These are phyloP conservation scores for Cheilosia soror DNA, from an alignment of 2,888 invertebrate genomes.

Conservation along the genomic window DNA sequence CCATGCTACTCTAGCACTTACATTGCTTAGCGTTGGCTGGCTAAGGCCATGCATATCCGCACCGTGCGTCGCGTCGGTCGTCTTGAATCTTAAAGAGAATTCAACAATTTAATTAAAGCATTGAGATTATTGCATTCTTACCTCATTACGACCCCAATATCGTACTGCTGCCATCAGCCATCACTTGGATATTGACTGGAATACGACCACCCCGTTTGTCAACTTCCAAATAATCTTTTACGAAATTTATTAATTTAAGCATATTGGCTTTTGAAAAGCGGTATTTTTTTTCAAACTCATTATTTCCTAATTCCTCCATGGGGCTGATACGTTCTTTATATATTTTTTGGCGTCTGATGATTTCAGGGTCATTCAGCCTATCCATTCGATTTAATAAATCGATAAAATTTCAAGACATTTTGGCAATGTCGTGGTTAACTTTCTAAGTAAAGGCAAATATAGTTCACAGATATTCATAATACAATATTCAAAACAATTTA, in stretches of 20 bases:
- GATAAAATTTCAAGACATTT: neutral
- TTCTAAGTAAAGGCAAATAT: too few relatives aligned
- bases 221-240: neutral
- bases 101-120: neutral
- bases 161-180: too few relatives aligned
- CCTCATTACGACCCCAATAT: too few relatives aligned
- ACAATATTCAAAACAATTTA: too few relatives aligned
- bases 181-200: constrained; percentile 1
- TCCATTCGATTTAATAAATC: neutral
- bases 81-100: neutral
- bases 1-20: too few relatives aligned
- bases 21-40: neutral
- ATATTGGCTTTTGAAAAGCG: neutral
- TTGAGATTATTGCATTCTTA: neutral
- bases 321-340: neutral
- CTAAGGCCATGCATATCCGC: neutral
- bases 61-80: too few relatives aligned
- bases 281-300: neutral
- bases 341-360: neutral
- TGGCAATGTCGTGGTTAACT: too few relatives aligned
- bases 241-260: neutral
- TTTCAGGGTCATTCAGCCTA: neutral
- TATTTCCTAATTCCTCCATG: neutral
- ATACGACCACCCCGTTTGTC: constrained; percentile 7
- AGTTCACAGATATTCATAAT: too few relatives aligned